Conservation (phyloP, 2,888 invertebrate species). For the Papilio demoleus region DNA sequence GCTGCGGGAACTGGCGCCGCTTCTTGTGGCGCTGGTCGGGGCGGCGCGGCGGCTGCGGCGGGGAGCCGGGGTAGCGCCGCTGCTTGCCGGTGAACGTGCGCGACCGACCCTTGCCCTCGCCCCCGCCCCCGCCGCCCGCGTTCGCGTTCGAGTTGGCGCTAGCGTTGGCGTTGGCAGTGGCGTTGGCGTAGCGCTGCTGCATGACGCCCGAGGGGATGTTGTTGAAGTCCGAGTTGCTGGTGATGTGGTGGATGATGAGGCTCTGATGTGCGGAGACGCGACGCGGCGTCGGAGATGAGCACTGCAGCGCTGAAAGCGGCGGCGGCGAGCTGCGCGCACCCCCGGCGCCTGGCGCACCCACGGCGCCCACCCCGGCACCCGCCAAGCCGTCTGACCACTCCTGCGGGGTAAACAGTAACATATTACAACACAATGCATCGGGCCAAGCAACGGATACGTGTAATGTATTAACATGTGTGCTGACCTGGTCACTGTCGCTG, state of each 20-base stretch:
- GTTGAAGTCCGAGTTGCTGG: slow-evolving; percentile 78
- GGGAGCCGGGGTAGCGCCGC: slow-evolving; percentile 57
- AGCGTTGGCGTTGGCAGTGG: slow-evolving; percentile 41
- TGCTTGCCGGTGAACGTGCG: slow-evolving; percentile 61
- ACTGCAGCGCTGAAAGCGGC: slow-evolving; percentile 78
- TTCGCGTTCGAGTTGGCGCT: slow-evolving; percentile 27
- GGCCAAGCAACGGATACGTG: too few relatives aligned
- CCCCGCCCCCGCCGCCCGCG: slow-evolving; percentile 33
- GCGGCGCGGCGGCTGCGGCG: slow-evolving; percentile 46
- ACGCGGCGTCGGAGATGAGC: slow-evolving; percentile 78
- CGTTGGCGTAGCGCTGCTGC: slow-evolving; percentile 63
- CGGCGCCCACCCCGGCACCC: slow-evolving; percentile 38
- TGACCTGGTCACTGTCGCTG: slow-evolving; percentile 59
- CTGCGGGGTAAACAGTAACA: slow-evolving; percentile 46
- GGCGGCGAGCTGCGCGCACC: slow-evolving; percentile 63
- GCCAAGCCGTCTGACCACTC: slow-evolving; percentile 66
- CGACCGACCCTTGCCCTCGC: slow-evolving; percentile 47
- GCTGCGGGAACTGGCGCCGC: slow-evolving; percentile 61
- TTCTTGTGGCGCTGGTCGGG: slow-evolving; percentile 57
- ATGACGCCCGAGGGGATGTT: slow-evolving; percentile 76
- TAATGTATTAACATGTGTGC: too few relatives aligned
- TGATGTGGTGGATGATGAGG: slow-evolving; percentile 80
- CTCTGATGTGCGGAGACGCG: slow-evolving; percentile 78
- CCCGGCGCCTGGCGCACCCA: slow-evolving; percentile 45
- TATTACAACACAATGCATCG: not conserved